Base-by-base conservation (phyloP, 1,140 invertebrate genomes). In the Caerostris darwini region DNA sequence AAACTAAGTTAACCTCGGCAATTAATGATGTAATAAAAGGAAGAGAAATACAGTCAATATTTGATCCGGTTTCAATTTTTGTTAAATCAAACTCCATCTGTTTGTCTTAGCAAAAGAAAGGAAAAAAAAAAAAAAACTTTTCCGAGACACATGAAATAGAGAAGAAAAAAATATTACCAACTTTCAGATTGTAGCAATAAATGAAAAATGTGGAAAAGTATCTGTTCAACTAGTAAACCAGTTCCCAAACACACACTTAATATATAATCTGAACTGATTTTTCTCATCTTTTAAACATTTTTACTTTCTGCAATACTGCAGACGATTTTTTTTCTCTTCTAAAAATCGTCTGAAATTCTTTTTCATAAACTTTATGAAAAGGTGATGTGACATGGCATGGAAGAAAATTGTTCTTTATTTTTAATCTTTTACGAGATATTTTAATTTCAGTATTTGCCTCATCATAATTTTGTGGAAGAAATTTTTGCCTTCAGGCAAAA, bases 131-230 rank as follows among this genome's bases (percentile, higher is more conserved):
- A 71, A 71, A 34, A 34, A 0, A 34, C 34, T 34, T 34, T 34
- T 34, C 34, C 34, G 0, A 34, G 34, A 34, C 50, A 71, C 10
- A 34, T 71, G 10, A 71, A 71, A 50, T 50, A 71, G 4, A 34
- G 67, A 19, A n/a, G 34, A 34, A 34, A 34, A 34, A 34, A 34
- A 34, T 34, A 34, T 34, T 34, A 34, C 34, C 34, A 34, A 34
- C 34, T 71, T 19, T 8, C n/a, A 10, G 69, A 3, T 3, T 4
- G 34, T 34, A 50, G 50, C 34, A n/a, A 50, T 34, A 34, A 71
- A 71, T 71, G 69, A 71, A 71, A 71, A 71, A 71, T 50, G 19
- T 71, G 69, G 19, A 71, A 34, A 71, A 71, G 67, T 71, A 71
- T 71, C 34, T 71, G 67, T 7, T 71, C 67, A 19, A 8, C 5